These are phyloP conservation scores for Nixonia krombeini DNA, from an alignment of 1,140 invertebrate species.

Conservation along the genomic window DNA sequence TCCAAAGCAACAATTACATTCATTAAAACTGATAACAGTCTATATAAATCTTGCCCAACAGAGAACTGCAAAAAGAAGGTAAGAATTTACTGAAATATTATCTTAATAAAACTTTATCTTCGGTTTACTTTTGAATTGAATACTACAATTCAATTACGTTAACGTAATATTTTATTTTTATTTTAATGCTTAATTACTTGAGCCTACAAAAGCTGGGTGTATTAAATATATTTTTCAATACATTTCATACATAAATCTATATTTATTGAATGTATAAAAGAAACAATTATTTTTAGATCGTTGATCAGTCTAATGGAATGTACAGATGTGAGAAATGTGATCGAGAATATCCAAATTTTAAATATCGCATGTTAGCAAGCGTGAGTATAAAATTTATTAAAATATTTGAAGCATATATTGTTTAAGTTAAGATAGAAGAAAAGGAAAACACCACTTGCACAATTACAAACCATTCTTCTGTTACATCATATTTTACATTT, in stretches of 20 bases:
- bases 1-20: conserved; percentile 79
- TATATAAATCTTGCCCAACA: conserved; percentile 92
- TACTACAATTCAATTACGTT: too few species aligned
- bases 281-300: too few species aligned
- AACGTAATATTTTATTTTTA: too few species aligned
- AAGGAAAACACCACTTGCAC: too few species aligned
- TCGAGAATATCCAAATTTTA: conserved; percentile 86
- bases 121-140: too few species aligned
- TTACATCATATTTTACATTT: conserved; percentile 49
- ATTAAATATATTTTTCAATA: too few species aligned
- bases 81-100: neutral
- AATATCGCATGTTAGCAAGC: conserved; percentile 85
- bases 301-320: conserved; percentile 89
- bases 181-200: too few species aligned
- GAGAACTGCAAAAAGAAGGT: conserved; percentile 94
- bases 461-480: conserved; percentile 15
- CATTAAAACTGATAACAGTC: conserved; percentile 82
- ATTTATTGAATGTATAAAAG: too few species aligned
- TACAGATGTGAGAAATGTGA: conserved; percentile 97
- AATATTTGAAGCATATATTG: neutral
- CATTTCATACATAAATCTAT: too few species aligned
- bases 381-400: conserved; percentile 74
- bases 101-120: too few species aligned
- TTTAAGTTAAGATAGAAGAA: too few species aligned
- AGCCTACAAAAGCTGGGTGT: too few species aligned